phyloP scores from a whole-genome alignment of 1,140 invertebrate genomes.

The Diabrotica undecimpunctata region DNA sequence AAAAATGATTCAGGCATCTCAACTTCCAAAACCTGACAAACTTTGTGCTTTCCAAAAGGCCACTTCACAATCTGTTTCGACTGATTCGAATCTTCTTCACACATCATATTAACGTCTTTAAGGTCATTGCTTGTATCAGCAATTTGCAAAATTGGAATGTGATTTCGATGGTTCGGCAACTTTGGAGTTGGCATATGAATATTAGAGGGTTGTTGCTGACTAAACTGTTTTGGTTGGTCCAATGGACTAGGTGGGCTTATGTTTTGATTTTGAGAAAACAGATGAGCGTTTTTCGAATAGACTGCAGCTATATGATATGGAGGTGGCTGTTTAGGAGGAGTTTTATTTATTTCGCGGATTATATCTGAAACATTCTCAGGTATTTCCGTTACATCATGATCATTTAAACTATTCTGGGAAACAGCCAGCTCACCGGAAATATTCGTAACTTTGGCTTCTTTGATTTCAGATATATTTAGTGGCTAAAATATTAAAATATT shows the following conservation, averaged over 20 bases:
- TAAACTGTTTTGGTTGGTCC: conserved; percentile 45
- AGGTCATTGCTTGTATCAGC: conserved; percentile 14
- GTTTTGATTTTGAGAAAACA: conserved; percentile 34
- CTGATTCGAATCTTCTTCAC: conserved; percentile 16
- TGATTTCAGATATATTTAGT: conserved; percentile 41
- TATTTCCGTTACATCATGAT: conserved; percentile 27
- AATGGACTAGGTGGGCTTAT: conserved; percentile 32
- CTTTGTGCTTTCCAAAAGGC: conserved; percentile 36
- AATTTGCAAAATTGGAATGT: conserved; percentile 20
- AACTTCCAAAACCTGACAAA: conserved; percentile 36
- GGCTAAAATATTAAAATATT: not conserved
- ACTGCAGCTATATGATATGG: conserved; percentile 68
- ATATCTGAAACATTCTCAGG: conserved; percentile 23
- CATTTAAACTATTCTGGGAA: conserved; percentile 30
- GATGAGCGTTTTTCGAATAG: conserved; percentile 61
- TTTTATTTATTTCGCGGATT: conserved; percentile 21
- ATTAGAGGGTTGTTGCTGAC: conserved; percentile 43
- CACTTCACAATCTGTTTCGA: conserved; percentile 22
- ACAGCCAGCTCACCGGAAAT: conserved; percentile 33
- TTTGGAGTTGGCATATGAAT: conserved; percentile 40
- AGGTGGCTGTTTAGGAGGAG: conserved; percentile 52
- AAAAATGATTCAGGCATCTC: conserved; percentile 28
- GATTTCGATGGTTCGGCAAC: conserved; percentile 29
- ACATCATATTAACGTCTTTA: not conserved
- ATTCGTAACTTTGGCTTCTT: conserved; percentile 45